Evolutionary conservation across 2,888 invertebrate genomes (phyloP).

Genomic region (Epinotia demarniana): DNA sequence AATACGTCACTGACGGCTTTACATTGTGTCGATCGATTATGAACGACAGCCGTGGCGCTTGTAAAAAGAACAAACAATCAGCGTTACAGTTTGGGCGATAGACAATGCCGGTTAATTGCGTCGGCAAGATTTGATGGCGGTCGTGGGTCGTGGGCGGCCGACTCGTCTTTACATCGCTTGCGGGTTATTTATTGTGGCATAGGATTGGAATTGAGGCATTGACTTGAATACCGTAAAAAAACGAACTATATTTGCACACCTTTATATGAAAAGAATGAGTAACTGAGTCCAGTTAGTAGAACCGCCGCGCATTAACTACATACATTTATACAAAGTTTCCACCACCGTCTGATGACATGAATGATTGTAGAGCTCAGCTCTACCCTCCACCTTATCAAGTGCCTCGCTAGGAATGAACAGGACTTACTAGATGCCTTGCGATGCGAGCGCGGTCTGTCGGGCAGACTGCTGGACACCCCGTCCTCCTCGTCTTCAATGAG

Average conservation of each 20-base stretch:
- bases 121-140: slow-evolving; percentile 51
- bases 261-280: background rate
- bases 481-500: slow-evolving; percentile 85
- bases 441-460: slow-evolving; percentile 75
- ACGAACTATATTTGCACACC: background rate
- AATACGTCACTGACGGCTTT: slow-evolving; percentile 23
- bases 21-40: slow-evolving; percentile 37
- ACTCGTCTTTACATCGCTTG: slow-evolving; percentile 38
- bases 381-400: slow-evolving; percentile 31
- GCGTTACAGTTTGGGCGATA: slow-evolving; percentile 62
- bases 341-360: slow-evolving; percentile 30
- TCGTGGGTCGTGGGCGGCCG: slow-evolving; percentile 49
- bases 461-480: slow-evolving; percentile 78
- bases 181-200: slow-evolving; percentile 43
- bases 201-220: slow-evolving; percentile 49
- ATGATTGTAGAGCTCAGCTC: slow-evolving; percentile 5
- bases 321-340: slow-evolving; percentile 17
- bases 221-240: slow-evolving; percentile 23
- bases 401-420: slow-evolving; percentile 43
- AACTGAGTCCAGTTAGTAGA: slow-evolving; percentile 16
- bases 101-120: slow-evolving; percentile 76
- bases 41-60: slow-evolving; percentile 45
- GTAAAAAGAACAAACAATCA: slow-evolving; percentile 64
- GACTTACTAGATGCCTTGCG: slow-evolving; percentile 86
- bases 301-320: slow-evolving; percentile 27